phyloP scores from a whole-genome alignment of 2,113 vertebrate genomes.

The Cyphomyrus discorhynchus region DNA sequence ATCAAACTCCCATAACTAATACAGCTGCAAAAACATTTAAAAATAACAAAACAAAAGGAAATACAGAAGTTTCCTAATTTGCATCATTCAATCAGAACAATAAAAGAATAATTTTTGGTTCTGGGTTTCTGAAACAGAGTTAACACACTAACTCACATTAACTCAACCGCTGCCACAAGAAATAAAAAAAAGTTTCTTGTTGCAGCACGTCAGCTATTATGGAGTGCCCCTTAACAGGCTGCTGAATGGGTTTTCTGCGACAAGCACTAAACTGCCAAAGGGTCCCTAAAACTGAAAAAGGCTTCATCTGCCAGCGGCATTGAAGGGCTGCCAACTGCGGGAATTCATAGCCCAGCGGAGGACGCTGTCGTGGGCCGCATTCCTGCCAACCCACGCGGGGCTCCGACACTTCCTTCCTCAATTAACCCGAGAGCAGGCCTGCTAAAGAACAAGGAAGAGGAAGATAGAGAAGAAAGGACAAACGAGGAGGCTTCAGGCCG shows the following conservation, averaged over 20 bases:
- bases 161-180: not conserved
- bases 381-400: constrained; percentile 65
- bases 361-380: not conserved
- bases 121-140: not conserved
- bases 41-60: not conserved
- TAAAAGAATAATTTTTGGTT: not conserved
- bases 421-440: constrained; percentile 55
- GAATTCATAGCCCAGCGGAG: not conserved
- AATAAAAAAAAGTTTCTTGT: not conserved
- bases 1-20: not conserved
- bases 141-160: not conserved
- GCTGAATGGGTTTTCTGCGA: not conserved
- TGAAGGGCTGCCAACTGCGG: not conserved
- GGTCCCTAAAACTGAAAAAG: not conserved
- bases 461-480: constrained; percentile 54
- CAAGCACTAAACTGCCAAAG: not conserved
- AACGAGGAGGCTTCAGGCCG: constrained; percentile 36
- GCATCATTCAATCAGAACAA: not conserved
- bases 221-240: not conserved
- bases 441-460: constrained; percentile 58
- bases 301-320: not conserved
- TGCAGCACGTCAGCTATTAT: not conserved
- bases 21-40: not conserved
- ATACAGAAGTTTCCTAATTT: not conserved
- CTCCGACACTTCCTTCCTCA: constrained; percentile 70